Evolutionary conservation across 2,888 invertebrate genomes (phyloP), one percentile per base, ranked within the genome.

Genomic region (Toxonevra muliebris): DNA sequence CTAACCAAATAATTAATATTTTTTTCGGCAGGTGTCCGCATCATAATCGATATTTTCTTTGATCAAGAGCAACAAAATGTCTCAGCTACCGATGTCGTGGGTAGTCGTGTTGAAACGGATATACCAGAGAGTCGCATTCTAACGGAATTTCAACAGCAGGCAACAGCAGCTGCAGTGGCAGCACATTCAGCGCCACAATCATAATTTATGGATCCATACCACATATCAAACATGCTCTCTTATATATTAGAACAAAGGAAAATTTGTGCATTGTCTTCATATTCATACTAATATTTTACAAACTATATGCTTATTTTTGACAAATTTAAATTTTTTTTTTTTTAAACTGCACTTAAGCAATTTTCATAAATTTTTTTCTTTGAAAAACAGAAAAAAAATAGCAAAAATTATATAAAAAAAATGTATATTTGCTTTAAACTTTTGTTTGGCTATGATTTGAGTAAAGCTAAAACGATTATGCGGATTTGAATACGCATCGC

Each of bases 61-160:
- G 82, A 83, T 61, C 77, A 76, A 57, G 77, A 79, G 20, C 76
- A 69, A 30, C 74, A 70, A 50, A 72, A 71, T 1, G 70, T 79
- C 54, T 71, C 70, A 11, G 62, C 74, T 52, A 69, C 71, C 13
- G 79, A 84, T 64, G 76, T 85, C 57, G 71, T 79, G n/a, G 83
- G 81, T 54, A 82, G 81, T 61, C 80, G 82, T 40, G 80, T 84
- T 58, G 84, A 83, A 68, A 84, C 84, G 15, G 83, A 83, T 54
- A 81, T 85, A 50, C 85, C 84, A 1, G 79, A 80, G 10, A 84
- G 84, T 66, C 82, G 79, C 68, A 84, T 84, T 61, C 73, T 84
- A 45, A 68, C 75, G 20, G 85, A 85, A 11, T 85, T 84, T 70
- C 82, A 83, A 65, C 75, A 80, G 63, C 76, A 79, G 19, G 69